Conservation (phyloP, 2,113 vertebrate genomes). For the Crotalus horridus region DNA sequence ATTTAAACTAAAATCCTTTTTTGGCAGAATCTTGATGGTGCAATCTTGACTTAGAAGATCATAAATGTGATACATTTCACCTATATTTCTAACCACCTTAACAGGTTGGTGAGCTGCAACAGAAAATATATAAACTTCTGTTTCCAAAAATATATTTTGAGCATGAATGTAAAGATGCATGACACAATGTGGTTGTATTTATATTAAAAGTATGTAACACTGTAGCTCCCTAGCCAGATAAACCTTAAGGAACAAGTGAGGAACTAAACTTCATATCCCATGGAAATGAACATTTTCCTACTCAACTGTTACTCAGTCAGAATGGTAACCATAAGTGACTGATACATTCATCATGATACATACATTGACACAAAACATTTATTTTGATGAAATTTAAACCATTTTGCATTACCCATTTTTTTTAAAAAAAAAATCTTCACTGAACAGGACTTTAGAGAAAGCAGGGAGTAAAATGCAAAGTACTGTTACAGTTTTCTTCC, state of each 20-base stretch:
- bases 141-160: background rate
- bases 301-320: background rate
- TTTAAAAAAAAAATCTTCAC: background rate
- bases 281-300: too few relatives aligned
- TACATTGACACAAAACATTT: background rate
- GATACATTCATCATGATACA: too few relatives aligned
- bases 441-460: background rate
- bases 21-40: background rate
- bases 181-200: background rate
- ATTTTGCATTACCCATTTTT: background rate
- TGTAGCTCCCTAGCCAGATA: background rate
- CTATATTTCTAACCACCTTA: background rate
- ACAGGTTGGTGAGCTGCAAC: background rate
- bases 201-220: background rate
- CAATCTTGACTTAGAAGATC: background rate
- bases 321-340: background rate
- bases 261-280: background rate
- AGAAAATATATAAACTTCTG: background rate
- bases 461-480: background rate
- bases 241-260: background rate
- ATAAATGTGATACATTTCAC: background rate
- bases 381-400: background rate
- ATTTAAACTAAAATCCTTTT: background rate
- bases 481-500: background rate
- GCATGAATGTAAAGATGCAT: background rate